A percentile compares a stretch with the other conserved stretches of the same genome.
phyloP scores from a whole-genome alignment of 1,140 invertebrate genomes.

The Hyposmocoma kahamanoa region DNA sequence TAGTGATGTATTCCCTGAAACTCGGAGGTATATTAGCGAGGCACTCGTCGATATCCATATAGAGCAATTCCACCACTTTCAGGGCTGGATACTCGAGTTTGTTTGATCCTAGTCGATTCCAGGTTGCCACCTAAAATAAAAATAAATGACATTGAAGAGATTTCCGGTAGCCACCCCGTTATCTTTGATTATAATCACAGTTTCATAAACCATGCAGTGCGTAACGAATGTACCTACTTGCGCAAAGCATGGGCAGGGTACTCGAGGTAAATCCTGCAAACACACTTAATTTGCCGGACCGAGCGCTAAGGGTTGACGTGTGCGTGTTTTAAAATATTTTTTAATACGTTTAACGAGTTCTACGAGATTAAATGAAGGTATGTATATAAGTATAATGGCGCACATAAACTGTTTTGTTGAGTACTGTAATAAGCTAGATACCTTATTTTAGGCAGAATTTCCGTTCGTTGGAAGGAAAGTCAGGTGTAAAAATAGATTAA shows the following conservation, averaged over 20 bases:
- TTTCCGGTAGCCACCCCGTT: neutral
- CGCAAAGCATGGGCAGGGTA: neutral
- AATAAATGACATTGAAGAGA: neutral
- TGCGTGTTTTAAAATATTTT: neutral
- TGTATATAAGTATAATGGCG: too few species aligned
- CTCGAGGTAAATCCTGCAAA: neutral
- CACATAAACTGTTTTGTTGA: too few species aligned
- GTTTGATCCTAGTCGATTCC: slow-evolving; percentile 38
- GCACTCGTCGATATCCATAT: slow-evolving; percentile 28
- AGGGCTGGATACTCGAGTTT: slow-evolving; percentile 23
- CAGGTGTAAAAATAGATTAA: too few species aligned
- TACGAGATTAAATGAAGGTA: too few species aligned
- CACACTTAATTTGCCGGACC: neutral
- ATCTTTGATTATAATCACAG: neutral
- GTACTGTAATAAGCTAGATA: too few species aligned
- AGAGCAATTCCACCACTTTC: slow-evolving; percentile 38
- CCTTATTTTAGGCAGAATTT: too few species aligned
- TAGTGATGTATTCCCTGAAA: slow-evolving; percentile 38
- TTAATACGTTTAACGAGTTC: too few species aligned
- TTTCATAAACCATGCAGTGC: neutral
- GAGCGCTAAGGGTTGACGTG: neutral
- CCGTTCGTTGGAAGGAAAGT: too few species aligned
- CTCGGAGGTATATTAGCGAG: slow-evolving; percentile 13
- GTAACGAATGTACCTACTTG: neutral
- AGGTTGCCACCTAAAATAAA: slow-evolving; percentile 45